Evolutionary conservation across 2,113 vertebrate genomes (phyloP).

Genomic region (Bambusicola thoracicus): DNA sequence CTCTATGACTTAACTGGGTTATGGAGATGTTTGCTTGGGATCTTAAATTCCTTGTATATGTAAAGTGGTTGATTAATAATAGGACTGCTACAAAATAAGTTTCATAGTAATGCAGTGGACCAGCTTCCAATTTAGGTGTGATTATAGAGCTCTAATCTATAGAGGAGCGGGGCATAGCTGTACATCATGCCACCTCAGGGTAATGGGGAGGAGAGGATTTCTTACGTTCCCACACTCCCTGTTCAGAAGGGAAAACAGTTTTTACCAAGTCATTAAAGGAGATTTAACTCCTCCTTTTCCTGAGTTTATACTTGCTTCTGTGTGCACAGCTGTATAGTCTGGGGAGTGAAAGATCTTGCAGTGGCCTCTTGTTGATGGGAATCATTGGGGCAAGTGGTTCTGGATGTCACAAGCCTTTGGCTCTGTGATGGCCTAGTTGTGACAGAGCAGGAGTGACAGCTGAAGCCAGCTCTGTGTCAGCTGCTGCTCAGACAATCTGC

Average conservation of each 20-base stretch:
- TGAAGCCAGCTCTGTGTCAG: neutral
- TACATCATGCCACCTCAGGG: neutral
- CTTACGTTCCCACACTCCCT: neutral
- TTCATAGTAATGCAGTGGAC: neutral
- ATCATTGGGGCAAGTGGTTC: neutral
- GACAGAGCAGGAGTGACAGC: neutral
- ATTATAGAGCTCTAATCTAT: neutral
- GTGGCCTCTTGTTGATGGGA: neutral
- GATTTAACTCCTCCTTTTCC: neutral
- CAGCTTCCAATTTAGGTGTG: neutral
- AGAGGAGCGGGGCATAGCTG: fast-evolving
- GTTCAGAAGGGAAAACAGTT: neutral
- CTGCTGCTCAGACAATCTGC: neutral
- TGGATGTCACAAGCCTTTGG: neutral
- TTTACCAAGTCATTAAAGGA: neutral
- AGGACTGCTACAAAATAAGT: neutral
- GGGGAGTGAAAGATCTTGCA: neutral
- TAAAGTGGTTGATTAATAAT: neutral
- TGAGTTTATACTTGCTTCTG: neutral
- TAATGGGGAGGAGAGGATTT: neutral
- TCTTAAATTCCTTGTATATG: neutral
- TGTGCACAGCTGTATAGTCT: neutral
- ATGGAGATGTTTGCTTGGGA: neutral
- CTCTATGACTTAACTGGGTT: neutral
- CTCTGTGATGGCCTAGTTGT: neutral